Base-by-base conservation (phyloP, 1,140 invertebrate genomes). In the Nixonia krombeini region DNA sequence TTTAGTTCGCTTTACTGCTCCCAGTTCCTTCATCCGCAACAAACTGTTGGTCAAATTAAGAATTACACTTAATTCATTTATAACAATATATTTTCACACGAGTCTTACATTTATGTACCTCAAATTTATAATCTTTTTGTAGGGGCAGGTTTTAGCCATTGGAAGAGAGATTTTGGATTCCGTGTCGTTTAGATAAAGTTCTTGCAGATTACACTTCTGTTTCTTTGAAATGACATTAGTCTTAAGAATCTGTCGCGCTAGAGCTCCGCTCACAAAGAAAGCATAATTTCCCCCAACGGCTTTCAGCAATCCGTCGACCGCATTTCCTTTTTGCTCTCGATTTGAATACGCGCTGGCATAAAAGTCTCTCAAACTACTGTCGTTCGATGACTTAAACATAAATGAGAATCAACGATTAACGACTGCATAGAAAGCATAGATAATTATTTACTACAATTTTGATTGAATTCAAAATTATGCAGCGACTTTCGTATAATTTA, bases 341-440 rank as follows among this genome's bases (percentile, higher is more conserved):
- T 71, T 79, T 26, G 85, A 78, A 15, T 83, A 81, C 0, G 83
- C 84, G 40, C 79, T 83, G 25, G 85, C 80, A 18, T 85, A 86
- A 21, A 85, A 73, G 15, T 80, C 72, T 15, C 84, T 77, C 5
- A 85, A 73, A 47, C 78, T 72, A 15, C 73, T 81, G 40, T 84
- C 79, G 49, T 84, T 84, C 0, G 76, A 77, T n/a, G 75, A 80
- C 82, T 84, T 13, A 15, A 70, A n/a, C n/a, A n/a, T n/a, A n/a
- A n/a, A n/a, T n/a, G n/a, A n/a, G n/a, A n/a, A n/a, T n/a, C n/a
- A n/a, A n/a, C n/a, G n/a, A n/a, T n/a, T n/a, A n/a, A n/a, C n/a
- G n/a, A n/a, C n/a, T n/a, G n/a, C n/a, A n/a, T n/a, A n/a, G n/a
- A n/a, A n/a, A n/a, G n/a, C n/a, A n/a, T n/a, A n/a, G n/a, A n/a